phyloP scores from a whole-genome alignment of 2,113 vertebrate genomes.

The Cavia porcellus region DNA sequence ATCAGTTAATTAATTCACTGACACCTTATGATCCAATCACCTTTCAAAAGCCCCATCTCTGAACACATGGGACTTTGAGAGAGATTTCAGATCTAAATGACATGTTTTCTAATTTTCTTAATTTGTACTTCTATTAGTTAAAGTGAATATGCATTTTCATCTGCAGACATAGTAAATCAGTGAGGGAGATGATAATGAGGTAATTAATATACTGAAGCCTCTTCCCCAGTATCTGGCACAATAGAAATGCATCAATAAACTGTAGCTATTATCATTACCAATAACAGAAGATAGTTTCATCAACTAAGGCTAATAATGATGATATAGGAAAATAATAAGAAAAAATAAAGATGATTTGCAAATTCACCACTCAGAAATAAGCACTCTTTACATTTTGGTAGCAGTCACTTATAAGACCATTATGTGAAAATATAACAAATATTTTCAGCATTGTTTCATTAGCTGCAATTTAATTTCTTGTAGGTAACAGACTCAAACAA shows the following conservation, averaged over 20 bases:
- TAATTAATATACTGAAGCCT: neutral
- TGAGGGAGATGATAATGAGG: neutral
- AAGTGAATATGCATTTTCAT: neutral
- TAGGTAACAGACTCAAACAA: conserved; percentile 9
- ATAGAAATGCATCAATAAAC: neutral
- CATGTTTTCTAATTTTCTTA: neutral
- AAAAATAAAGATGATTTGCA: conserved; percentile 18
- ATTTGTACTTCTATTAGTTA: neutral
- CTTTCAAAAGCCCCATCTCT: neutral
- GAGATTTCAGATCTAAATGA: neutral
- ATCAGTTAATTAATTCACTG: neutral
- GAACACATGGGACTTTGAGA: neutral
- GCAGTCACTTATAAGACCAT: neutral
- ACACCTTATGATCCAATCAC: neutral
- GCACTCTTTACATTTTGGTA: neutral
- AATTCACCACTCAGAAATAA: conserved; percentile 39
- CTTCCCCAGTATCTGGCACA: neutral
- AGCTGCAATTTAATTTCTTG: conserved; percentile 27
- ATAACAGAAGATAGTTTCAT: neutral
- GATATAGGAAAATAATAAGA: conserved; percentile 13
- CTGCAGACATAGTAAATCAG: neutral
- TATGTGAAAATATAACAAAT: neutral
- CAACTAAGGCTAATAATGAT: neutral
- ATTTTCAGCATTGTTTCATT: conserved; percentile 51
- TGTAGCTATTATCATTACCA: neutral